A percentile compares a stretch with the other conserved stretches of the same genome.
Evolutionary conservation across 2,888 invertebrate species (phyloP).

Genomic region (Chaetogeoica ovagalla): DNA sequence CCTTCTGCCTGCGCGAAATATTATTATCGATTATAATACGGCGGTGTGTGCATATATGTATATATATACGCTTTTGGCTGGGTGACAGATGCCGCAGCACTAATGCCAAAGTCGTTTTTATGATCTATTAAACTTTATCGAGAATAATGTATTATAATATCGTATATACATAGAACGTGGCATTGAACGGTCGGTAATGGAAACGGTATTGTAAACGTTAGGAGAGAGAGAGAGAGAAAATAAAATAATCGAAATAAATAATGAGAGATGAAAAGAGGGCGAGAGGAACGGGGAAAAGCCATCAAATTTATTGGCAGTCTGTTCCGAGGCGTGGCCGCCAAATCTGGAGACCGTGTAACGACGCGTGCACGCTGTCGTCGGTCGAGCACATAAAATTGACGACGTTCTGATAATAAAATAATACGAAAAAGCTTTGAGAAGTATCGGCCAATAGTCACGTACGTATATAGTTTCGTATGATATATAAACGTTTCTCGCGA

Average conservation of each 20-base stretch:
- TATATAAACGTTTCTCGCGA: too few relatives aligned
- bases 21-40: background rate
- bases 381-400: slow-evolving; percentile 23
- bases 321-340: slow-evolving; percentile 25
- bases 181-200: slow-evolving; percentile 11
- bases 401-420: background rate
- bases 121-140: slow-evolving; percentile 50
- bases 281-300: background rate
- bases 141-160: slow-evolving; percentile 12
- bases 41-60: too few relatives aligned
- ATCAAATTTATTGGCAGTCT: slow-evolving; percentile 35
- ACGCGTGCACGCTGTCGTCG: background rate
- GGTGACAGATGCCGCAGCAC: slow-evolving; percentile 20
- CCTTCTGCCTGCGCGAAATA: background rate
- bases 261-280: background rate
- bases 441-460: too few relatives aligned
- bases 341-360: background rate
- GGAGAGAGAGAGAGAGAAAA: slow-evolving; percentile 15
- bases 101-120: slow-evolving; percentile 42
- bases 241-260: background rate
- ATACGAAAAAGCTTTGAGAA: too few relatives aligned
- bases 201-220: slow-evolving; percentile 10
- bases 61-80: slow-evolving; percentile 38
- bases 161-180: background rate
- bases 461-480: too few relatives aligned